These are phyloP conservation scores for Chiloscyllium punctatum DNA, from an alignment of 2,797 vertebrate genomes.

Conservation along the genomic window DNA sequence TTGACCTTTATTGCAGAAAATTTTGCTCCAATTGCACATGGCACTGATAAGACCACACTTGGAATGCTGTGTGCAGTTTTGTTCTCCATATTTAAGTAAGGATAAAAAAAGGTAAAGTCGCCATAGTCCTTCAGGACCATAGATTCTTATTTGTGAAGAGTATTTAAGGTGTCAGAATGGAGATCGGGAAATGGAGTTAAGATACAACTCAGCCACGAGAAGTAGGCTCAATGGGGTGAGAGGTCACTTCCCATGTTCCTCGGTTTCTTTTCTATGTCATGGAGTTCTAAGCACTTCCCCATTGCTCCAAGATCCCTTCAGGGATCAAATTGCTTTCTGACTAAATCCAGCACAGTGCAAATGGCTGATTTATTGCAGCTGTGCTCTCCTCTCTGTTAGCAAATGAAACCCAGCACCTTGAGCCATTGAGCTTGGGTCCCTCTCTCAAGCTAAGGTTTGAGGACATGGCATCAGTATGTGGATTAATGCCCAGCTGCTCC, in stretches of 20 bases:
- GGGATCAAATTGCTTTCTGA: not conserved
- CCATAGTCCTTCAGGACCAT: no score
- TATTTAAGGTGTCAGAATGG: not conserved
- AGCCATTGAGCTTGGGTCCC: no score
- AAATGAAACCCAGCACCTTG: not conserved
- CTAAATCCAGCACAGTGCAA: not conserved
- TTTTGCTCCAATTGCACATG: no score
- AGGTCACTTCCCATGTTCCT: not conserved
- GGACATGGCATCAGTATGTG: not conserved
- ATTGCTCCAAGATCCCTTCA: not conserved
- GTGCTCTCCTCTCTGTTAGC: not conserved
- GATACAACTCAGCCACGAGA: not conserved
- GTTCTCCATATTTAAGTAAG: not conserved
- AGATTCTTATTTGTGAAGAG: not conserved
- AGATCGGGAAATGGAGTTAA: not conserved
- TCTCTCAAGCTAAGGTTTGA: not conserved
- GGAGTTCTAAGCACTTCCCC: no score
- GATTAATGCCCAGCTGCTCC: not conserved
- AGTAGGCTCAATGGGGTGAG: not conserved
- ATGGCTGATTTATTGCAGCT: slow-evolving; percentile 16
- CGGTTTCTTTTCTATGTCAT: not conserved
- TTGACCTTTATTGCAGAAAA: not conserved
- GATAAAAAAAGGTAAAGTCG: not conserved
- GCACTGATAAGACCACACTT: not conserved
- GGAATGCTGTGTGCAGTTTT: not conserved